Evolutionary conservation across 1,140 invertebrate species (phyloP).

Genomic region (Meloidogyne floridensis): DNA sequence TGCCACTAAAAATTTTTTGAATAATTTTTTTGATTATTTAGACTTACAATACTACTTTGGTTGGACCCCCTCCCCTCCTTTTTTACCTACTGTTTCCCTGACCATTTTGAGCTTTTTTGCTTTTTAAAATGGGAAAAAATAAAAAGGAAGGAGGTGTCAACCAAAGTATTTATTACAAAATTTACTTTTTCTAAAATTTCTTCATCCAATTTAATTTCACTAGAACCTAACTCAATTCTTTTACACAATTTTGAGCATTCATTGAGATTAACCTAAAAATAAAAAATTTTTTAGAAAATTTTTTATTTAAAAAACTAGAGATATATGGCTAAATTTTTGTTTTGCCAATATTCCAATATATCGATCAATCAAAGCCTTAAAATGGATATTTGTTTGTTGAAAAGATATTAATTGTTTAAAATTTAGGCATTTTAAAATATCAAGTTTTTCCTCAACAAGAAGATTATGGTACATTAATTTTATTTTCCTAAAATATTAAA

Average conservation of each 20-base stretch:
- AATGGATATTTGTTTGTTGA: background rate
- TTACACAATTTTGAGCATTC: background rate
- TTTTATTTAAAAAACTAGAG: background rate
- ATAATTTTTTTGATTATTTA: too few species aligned
- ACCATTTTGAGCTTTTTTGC: too few species aligned
- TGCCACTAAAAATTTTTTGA: background rate
- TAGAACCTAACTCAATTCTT: background rate
- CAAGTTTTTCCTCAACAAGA: background rate
- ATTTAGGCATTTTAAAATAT: background rate
- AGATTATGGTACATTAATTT: background rate
- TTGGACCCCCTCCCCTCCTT: too few species aligned
- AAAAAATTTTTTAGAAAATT: background rate
- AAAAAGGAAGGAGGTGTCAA: too few species aligned
- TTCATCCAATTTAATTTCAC: too few species aligned
- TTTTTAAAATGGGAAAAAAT: too few species aligned
- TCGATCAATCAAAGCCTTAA: background rate
- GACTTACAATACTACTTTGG: too few species aligned
- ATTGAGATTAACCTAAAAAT: background rate
- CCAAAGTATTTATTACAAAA: too few species aligned
- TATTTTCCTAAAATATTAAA: too few species aligned
- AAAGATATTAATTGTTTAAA: background rate
- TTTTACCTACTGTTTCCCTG: too few species aligned
- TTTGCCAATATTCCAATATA: background rate
- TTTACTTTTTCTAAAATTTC: too few species aligned
- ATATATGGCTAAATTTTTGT: background rate